Evolutionary conservation across 2,888 invertebrate species (phyloP).

Genomic region (Cephus sareptanus): DNA sequence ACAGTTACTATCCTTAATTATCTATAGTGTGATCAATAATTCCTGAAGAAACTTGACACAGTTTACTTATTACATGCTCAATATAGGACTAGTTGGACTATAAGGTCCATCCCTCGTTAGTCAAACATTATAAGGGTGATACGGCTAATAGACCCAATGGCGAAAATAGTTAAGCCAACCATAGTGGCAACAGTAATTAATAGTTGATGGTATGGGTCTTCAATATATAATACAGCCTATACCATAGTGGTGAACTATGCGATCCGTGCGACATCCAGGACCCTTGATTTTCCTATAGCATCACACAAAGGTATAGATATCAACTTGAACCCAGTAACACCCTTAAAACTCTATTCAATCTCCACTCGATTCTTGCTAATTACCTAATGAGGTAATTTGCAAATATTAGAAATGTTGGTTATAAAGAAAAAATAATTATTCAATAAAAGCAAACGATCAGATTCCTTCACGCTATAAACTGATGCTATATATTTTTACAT

Average conservation of each 20-base stretch:
- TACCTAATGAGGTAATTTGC: background rate
- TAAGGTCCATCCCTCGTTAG: slow-evolving; percentile 1
- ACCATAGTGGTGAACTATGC: background rate
- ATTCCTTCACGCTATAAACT: background rate
- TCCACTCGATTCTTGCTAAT: background rate
- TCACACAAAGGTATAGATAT: background rate
- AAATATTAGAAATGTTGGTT: background rate
- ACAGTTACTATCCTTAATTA: background rate
- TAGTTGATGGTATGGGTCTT: background rate
- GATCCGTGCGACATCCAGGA: background rate
- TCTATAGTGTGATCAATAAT: background rate
- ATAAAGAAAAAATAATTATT: background rate
- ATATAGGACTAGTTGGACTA: background rate
- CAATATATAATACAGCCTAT: background rate
- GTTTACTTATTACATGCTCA: background rate
- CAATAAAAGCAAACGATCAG: background rate
- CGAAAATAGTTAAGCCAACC: slow-evolving; percentile 4
- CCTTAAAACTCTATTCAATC: background rate
- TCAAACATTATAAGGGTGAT: background rate
- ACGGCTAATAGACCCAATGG: background rate
- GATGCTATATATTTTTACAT: background rate
- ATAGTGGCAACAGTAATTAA: slow-evolving; percentile 1
- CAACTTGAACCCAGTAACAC: background rate
- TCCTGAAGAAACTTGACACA: background rate
- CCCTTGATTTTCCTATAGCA: background rate